Evolutionary conservation across 2,888 invertebrate species (phyloP).

Genomic region (Dicyrtoma fusca): DNA sequence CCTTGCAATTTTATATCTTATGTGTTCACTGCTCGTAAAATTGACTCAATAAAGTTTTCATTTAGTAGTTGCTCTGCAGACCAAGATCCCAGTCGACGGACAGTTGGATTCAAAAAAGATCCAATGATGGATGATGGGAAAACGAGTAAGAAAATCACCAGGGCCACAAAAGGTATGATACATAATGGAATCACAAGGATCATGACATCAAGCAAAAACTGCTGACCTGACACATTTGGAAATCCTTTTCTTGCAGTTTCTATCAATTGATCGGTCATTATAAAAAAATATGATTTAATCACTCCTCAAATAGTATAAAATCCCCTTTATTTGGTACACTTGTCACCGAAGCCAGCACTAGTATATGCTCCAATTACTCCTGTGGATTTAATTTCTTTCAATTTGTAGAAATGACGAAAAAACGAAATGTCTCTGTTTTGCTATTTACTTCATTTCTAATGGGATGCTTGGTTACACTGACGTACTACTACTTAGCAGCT

Average conservation of each 20-base stretch:
- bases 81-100: too few species aligned
- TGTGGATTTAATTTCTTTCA: too few species aligned
- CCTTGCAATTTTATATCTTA: too few species aligned
- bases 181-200: conserved; percentile 43
- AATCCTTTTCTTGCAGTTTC: conserved; percentile 34
- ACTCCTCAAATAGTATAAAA: too few species aligned
- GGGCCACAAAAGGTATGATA: conserved; percentile 51
- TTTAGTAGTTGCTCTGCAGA: background rate
- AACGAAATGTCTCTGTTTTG: too few species aligned
- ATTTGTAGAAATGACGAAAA: too few species aligned
- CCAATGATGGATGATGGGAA: conserved; percentile 49
- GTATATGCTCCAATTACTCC: too few species aligned
- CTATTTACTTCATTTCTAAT: background rate
- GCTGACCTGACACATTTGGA: conserved; percentile 54
- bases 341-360: too few species aligned
- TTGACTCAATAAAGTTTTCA: conserved; percentile 5
- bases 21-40: conserved; percentile 7
- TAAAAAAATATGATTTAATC: too few species aligned
- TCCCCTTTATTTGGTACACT: too few species aligned
- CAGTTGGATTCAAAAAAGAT: conserved; percentile 10
- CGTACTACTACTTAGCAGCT: too few species aligned
- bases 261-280: background rate
- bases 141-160: conserved; percentile 47
- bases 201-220: conserved; percentile 51
- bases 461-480: too few species aligned